Conservation (phyloP, 2,888 invertebrate species). For the Lasioglossum calceatum region DNA sequence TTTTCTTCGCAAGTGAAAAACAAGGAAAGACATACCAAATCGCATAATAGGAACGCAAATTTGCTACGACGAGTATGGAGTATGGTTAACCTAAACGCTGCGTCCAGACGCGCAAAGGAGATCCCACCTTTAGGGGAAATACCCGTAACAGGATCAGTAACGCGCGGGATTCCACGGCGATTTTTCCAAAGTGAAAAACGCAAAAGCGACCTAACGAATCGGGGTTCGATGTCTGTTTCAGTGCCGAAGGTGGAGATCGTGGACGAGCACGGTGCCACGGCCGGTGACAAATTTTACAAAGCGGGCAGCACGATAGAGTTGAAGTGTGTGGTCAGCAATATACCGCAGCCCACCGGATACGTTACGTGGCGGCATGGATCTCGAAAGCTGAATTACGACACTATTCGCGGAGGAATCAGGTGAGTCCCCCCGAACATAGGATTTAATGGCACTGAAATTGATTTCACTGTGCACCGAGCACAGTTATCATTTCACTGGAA, state of each 20-base stretch:
- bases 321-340: constrained; percentile 92
- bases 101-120: no score
- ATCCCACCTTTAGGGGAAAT: neutral
- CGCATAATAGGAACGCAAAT: no score
- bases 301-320: constrained; percentile 93
- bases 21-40: no score
- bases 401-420: constrained; percentile 93
- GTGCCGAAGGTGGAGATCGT: constrained; percentile 93
- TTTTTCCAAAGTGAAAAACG: neutral
- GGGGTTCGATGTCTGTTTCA: constrained; percentile 82
- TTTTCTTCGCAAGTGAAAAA: no score
- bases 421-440: constrained; percentile 80
- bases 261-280: constrained; percentile 91
- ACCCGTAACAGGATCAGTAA: neutral
- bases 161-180: neutral
- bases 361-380: constrained; percentile 93
- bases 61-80: no score
- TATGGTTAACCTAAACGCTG: no score
- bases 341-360: constrained; percentile 90
- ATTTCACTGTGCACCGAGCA: constrained; percentile 27
- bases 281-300: constrained; percentile 93
- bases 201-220: neutral
- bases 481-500: constrained; percentile 36
- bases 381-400: constrained; percentile 91
- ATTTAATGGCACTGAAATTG: constrained; percentile 56